A percentile compares a stretch with the other conserved stretches of the same genome.
These are phyloP conservation scores for Serripes groenlandicus DNA, from an alignment of 2,888 invertebrate genomes.

Conservation along the genomic window DNA sequence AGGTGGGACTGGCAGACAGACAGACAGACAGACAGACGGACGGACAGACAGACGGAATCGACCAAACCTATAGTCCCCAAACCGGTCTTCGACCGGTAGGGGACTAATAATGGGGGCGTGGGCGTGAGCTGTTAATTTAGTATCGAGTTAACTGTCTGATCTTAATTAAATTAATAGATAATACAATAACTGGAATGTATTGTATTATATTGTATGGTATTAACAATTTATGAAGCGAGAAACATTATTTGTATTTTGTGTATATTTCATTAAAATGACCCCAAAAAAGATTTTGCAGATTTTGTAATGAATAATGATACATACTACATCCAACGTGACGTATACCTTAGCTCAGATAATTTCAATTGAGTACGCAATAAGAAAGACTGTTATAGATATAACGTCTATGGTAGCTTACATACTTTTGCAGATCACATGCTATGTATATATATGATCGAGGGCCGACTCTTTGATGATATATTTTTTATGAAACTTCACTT, in stretches of 20 bases:
- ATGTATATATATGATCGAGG: too few relatives aligned
- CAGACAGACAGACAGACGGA: too few relatives aligned
- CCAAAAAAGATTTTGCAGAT: not conserved
- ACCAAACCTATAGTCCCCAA: too few relatives aligned
- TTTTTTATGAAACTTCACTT: too few relatives aligned
- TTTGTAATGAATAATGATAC: not conserved
- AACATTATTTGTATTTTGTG: not conserved
- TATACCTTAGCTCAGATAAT: not conserved
- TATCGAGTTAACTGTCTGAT: not conserved
- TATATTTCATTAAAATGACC: not conserved
- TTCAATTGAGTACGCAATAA: not conserved
- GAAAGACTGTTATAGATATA: too few relatives aligned
- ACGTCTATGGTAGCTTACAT: too few relatives aligned
- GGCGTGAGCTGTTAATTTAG: not conserved
- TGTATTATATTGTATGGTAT: not conserved
- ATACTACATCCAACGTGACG: not conserved
- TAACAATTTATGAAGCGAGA: not conserved
- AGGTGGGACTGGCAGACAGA: too few relatives aligned
- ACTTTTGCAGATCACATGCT: too few relatives aligned
- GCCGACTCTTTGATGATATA: too few relatives aligned
- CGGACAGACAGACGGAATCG: too few relatives aligned
- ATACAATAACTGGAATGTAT: not conserved
- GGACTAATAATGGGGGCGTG: too few relatives aligned
- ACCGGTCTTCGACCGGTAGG: too few relatives aligned
- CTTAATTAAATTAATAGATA: not conserved